phyloP scores from a whole-genome alignment of 2,797 vertebrate genomes.

The Saxicola maurus region DNA sequence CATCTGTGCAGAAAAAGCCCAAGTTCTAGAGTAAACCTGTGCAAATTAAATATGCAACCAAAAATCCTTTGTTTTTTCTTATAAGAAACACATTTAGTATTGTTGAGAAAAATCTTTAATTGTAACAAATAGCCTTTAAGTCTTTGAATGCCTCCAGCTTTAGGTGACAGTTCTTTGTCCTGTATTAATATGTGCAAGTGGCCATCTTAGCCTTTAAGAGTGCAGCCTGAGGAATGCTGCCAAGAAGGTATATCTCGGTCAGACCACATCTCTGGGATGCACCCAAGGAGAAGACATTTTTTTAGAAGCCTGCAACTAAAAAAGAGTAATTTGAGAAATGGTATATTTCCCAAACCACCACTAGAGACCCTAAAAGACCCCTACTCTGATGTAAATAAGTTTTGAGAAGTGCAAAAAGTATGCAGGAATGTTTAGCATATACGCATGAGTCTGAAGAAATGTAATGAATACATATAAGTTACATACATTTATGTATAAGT shows the following conservation, averaged over 20 bases:
- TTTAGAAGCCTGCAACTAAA: not conserved
- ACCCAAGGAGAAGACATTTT: not conserved
- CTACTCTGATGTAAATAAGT: not conserved
- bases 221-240: not conserved
- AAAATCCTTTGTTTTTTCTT: not conserved
- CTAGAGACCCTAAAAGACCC: not conserved
- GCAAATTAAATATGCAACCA: not conserved
- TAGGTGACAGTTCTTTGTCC: not conserved
- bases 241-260: not conserved
- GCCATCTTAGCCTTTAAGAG: not conserved
- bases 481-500: not conserved
- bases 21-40: not conserved
- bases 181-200: not conserved
- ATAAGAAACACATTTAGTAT: not conserved
- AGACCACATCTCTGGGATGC: not conserved
- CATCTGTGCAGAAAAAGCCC: not conserved
- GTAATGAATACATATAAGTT: fast-evolving
- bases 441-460: fast-evolving
- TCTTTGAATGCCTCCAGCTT: not conserved
- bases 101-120: not conserved
- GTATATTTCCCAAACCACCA: not conserved
- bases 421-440: not conserved
- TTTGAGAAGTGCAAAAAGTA: not conserved
- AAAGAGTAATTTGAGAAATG: not conserved
- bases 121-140: not conserved